Evolutionary conservation across 1,140 invertebrate species (phyloP).

Genomic region (Papilio dardanus): DNA sequence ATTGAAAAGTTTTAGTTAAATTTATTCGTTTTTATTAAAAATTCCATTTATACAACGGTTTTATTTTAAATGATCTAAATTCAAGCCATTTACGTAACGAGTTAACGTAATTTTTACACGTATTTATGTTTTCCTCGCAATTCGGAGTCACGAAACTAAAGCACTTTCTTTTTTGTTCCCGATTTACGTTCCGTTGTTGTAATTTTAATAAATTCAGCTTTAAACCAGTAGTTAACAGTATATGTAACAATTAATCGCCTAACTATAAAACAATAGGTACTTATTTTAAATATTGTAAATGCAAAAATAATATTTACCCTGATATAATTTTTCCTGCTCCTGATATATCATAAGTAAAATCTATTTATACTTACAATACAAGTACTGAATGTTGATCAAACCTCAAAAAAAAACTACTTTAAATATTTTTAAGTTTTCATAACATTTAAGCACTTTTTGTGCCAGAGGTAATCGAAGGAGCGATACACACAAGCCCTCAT

Average conservation of each 20-base stretch:
- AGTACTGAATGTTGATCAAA: too few species aligned
- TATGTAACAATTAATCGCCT: not conserved
- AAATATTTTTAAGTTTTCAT: too few species aligned
- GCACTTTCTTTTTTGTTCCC: constrained; percentile 34
- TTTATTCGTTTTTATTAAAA: not conserved
- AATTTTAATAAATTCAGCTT: not conserved
- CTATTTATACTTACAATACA: too few species aligned
- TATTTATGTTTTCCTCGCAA: constrained; percentile 18
- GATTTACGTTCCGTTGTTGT: constrained; percentile 4
- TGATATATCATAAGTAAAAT: too few species aligned
- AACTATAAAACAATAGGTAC: not conserved
- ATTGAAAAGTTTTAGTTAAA: not conserved
- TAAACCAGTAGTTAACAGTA: not conserved
- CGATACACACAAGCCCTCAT: too few species aligned
- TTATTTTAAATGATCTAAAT: not conserved
- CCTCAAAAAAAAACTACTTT: too few species aligned
- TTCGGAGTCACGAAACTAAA: not conserved
- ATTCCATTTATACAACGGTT: not conserved
- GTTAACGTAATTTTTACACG: not conserved
- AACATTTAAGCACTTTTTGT: too few species aligned
- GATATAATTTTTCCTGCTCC: too few species aligned
- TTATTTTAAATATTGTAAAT: not conserved
- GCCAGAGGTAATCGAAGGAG: too few species aligned
- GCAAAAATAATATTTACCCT: not conserved
- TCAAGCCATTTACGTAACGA: not conserved